Evolutionary conservation across 2,113 vertebrate species (phyloP), one percentile per base, ranked within the genome.

Genomic region (Zootoca vivipara): DNA sequence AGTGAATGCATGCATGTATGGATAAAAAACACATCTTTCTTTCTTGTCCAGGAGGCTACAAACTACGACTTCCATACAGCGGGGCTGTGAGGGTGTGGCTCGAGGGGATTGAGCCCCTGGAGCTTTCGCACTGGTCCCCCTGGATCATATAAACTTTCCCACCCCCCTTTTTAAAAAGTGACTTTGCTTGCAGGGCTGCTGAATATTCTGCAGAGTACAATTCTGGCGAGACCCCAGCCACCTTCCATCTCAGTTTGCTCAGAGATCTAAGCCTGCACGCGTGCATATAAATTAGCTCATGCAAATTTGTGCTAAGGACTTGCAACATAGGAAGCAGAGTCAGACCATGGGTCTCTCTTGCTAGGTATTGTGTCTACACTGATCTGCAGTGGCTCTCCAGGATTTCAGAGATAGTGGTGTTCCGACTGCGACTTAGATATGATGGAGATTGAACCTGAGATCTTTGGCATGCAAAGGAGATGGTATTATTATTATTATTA

Each of bases 1-100:
- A 26, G 38, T 46, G 62, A 92, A 91, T 93, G 87, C 26, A 91
- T 92, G 88, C 18, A 56, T 92, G 22, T 87, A 70, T 70, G 42
- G 42, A 70, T 70, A 16, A 80, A 28, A 87, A 33, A 13, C 1
- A 1, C 7, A 6, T 56, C 30, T 75, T 79, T 79, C 85, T 7
- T 79, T 79, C 85, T 4, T 70, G 12, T 10, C 40, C 52, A 24
- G 22, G 38, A 67, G 64, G 16, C 85, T 79, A 15, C 24, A 42
- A 1, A 4, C 28, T 18, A 73, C 72, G 5, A 2, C 40, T 81
- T 81, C 42, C 16, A 16, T 35, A 26, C 15, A 35, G 70, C 4
- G 72, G n/a, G 3, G 72, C 33, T 35, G 33, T 38, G 5, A 35
- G 33, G 16, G 72, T 7, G 33, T 5, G 18, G 5, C 6, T 20